A percentile compares a stretch with the other conserved stretches of the same genome.
Evolutionary conservation across 2,888 invertebrate species (phyloP).

Genomic region (Ectemnius continuus): DNA sequence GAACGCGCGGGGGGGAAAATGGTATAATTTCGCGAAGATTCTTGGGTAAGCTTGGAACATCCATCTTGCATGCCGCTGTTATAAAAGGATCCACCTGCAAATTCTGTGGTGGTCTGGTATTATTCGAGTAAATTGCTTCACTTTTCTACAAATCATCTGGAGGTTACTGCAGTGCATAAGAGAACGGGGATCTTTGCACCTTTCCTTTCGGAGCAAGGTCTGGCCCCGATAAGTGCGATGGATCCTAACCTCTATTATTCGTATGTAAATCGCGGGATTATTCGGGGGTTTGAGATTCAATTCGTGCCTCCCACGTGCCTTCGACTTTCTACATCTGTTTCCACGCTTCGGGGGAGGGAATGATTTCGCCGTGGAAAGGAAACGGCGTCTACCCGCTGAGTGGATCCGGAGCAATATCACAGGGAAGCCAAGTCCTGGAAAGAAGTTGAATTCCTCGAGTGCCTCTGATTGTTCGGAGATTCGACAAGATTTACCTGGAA

Average conservation of each 20-base stretch:
- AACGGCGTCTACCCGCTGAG: constrained; percentile 9
- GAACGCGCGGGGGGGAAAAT: neutral
- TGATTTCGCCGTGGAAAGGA: too few relatives aligned
- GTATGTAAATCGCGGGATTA: too few relatives aligned
- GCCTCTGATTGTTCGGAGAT: constrained; percentile 35
- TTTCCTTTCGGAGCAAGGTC: too few relatives aligned
- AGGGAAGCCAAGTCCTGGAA: constrained; percentile 7
- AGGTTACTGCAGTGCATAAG: constrained; percentile 25
- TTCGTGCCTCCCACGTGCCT: too few relatives aligned
- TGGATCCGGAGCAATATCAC: constrained; percentile 32
- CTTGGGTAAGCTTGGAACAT: constrained; percentile 52
- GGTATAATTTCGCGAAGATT: constrained; percentile 60
- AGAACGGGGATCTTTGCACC: too few relatives aligned
- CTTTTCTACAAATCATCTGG: constrained; percentile 34
- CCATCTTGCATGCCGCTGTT: constrained; percentile 48
- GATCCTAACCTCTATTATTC: too few relatives aligned
- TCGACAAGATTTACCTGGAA: constrained; percentile 23
- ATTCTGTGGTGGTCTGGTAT: constrained; percentile 19
- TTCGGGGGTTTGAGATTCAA: too few relatives aligned
- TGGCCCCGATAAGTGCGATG: too few relatives aligned
- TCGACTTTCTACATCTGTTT: too few relatives aligned
- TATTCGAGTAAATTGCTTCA: constrained; percentile 45
- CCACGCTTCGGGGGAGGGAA: too few relatives aligned
- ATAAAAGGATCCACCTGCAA: constrained; percentile 56
- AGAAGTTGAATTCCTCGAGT: constrained; percentile 32